Evolutionary conservation across 2,888 invertebrate genomes (phyloP).

Genomic region (Galerucella pusilla): DNA sequence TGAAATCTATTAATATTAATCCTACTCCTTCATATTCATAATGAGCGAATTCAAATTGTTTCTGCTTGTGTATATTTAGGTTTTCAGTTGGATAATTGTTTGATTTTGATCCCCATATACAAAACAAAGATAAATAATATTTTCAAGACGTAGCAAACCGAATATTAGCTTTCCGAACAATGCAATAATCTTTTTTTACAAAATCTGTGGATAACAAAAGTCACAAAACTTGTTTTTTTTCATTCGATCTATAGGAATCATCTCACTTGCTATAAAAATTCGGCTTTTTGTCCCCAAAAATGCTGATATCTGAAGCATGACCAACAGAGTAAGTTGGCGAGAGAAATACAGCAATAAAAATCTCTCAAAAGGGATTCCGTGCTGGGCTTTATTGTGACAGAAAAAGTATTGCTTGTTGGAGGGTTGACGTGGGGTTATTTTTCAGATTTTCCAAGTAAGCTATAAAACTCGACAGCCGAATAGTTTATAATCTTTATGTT

Average conservation of each 20-base stretch:
- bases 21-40: too few species aligned
- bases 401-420: neutral
- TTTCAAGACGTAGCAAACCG: too few species aligned
- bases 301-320: constrained; percentile 13
- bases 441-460: neutral
- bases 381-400: neutral
- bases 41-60: too few species aligned
- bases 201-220: neutral
- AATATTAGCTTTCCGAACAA: too few species aligned
- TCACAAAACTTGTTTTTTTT: neutral
- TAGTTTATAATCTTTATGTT: too few species aligned
- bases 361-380: constrained; percentile 8
- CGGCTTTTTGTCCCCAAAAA: neutral
- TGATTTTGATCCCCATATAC: too few species aligned
- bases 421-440: neutral
- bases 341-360: constrained; percentile 26
- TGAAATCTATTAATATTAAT: too few species aligned
- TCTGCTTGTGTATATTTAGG: too few species aligned
- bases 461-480: too few species aligned
- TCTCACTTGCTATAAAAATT: neutral
- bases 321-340: neutral
- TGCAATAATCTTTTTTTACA: neutral
- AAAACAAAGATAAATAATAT: too few species aligned
- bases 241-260: neutral
- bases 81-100: too few species aligned